Base-by-base conservation (phyloP, 2,888 invertebrate genomes). In the Cyaniris semiargus region DNA sequence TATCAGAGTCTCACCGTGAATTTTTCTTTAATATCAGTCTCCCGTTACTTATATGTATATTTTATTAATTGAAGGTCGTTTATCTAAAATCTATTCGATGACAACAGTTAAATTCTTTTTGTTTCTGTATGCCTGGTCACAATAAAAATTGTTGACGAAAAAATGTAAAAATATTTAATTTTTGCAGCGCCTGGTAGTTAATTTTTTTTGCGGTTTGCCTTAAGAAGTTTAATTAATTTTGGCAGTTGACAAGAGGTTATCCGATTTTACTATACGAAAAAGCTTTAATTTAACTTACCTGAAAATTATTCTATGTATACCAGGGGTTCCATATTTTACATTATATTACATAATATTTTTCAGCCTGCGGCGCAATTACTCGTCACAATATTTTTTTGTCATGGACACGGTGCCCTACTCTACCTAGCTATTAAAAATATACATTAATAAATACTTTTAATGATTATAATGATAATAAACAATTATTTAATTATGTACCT, bases 111-210 rank as follows among this genome's bases (percentile, higher is more conserved):
- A 27, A 53, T 53, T 53, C 74, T 15, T 48, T 48, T 23, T 27
- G 48, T 27, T 48, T 48, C 74, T 74, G 74, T 48, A 27, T 7
- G 13, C 74, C 74, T 74, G 53, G 74, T 74, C 23, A 27, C 48
- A 74, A 74, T 74, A 74, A 74, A 74, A 74, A 74, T 23, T 74
- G 74, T 74, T 27, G 13, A 27, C 48, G 53, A 74, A 74, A 74
- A 74, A 74, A 74, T 72, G 72, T 72, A 44, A 72, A 38, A 74
- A 27, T 53, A 27, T 74, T 74, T 72, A 21, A 48, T 71, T 71
- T 72, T 38, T 44, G 5, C 23, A 18, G 18, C 74, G 74, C 74
- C 74, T 74, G 74, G 74, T 74, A 48, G 13, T 66, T 66, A 31
- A 31, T 66, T 66, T 27, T 27, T 66, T 66, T 66, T 66, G 27